Conservation (phyloP, 2,113 vertebrate genomes). For the Corythoichthys haematopterus region DNA sequence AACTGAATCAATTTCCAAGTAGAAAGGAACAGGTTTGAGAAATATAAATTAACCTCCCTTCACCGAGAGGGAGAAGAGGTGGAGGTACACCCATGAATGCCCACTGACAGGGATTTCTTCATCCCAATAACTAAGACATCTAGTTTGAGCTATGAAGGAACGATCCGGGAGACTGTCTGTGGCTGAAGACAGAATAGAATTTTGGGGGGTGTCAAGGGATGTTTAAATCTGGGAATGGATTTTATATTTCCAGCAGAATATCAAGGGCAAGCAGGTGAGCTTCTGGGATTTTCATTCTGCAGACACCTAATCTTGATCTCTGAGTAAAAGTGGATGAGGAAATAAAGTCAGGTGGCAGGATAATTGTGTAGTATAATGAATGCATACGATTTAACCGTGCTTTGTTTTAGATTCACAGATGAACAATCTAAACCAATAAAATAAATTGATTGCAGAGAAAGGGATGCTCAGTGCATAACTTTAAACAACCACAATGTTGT, state of each 20-base stretch:
- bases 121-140: constrained; percentile 70
- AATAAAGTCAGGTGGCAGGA: constrained; percentile 49
- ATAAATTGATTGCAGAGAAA: constrained; percentile 17
- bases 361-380: constrained; percentile 40
- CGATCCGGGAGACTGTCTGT: constrained; percentile 52
- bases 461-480: constrained; percentile 6
- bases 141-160: constrained; percentile 66
- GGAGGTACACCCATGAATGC: constrained; percentile 62
- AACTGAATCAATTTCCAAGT: constrained; percentile 72
- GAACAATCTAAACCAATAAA: constrained; percentile 38
- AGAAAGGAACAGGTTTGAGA: constrained; percentile 65
- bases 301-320: constrained; percentile 67
- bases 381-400: constrained; percentile 43
- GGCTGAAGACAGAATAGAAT: constrained; percentile 62
- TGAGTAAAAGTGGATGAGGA: constrained; percentile 54
- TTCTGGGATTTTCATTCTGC: constrained; percentile 66
- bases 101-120: constrained; percentile 68
- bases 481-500: constrained; percentile 1
- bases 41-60: constrained; percentile 72
- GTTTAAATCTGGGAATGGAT: constrained; percentile 71
- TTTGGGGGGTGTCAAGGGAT: constrained; percentile 51
- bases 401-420: constrained; percentile 30
- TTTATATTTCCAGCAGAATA: constrained; percentile 69
- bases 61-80: constrained; percentile 56
- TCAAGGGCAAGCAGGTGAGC: constrained; percentile 69